Evolutionary conservation across 2,888 invertebrate genomes (phyloP).

Genomic region (Galerucella nymphaeae): DNA sequence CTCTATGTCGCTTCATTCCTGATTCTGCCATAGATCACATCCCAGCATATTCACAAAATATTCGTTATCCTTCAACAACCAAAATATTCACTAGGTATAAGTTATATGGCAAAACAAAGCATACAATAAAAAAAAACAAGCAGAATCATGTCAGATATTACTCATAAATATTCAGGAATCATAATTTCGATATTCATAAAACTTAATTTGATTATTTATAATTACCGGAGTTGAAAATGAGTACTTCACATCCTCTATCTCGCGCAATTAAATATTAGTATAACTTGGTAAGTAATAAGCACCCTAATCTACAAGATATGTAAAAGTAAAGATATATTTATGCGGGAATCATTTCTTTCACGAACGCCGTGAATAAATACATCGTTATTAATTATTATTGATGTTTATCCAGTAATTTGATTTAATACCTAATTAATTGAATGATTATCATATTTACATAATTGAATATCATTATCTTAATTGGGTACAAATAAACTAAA

Average conservation of each 20-base stretch:
- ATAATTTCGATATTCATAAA: neutral
- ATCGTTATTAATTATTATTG: neutral
- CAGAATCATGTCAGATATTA: no score
- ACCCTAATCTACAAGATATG: neutral
- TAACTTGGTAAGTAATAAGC: neutral
- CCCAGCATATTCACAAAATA: no score
- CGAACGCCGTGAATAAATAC: neutral
- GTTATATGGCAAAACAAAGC: no score
- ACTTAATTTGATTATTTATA: neutral
- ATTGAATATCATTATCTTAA: conserved; percentile 24
- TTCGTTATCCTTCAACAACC: no score
- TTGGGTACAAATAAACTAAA: neutral
- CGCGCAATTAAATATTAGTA: neutral
- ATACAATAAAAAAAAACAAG: no score
- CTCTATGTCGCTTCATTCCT: no score
- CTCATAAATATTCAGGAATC: neutral
- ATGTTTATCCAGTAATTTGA: conserved; percentile 22
- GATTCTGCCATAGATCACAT: no score
- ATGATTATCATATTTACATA: conserved; percentile 32
- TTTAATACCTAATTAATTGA: conserved; percentile 30
- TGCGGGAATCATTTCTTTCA: neutral
- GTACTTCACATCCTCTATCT: neutral
- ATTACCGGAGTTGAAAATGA: neutral
- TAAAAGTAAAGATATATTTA: neutral
- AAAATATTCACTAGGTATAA: no score